These are phyloP conservation scores for Microtus oregoni DNA, from an alignment of 2,113 vertebrate genomes.

Conservation along the genomic window DNA sequence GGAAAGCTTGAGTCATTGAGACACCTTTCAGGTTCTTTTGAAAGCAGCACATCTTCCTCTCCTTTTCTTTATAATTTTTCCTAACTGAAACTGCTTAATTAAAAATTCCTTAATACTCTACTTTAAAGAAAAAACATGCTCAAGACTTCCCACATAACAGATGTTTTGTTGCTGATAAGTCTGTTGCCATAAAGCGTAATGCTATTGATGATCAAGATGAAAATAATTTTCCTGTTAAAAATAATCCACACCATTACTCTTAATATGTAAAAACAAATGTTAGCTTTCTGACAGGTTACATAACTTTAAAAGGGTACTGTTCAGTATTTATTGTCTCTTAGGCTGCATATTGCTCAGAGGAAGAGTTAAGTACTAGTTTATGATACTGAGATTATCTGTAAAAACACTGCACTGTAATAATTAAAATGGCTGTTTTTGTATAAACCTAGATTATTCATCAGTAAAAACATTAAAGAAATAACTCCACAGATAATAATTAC, in stretches of 20 bases:
- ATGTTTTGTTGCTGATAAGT: conserved; percentile 77
- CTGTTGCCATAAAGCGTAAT: conserved; percentile 51
- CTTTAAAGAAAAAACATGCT: conserved; percentile 65
- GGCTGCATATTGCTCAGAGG: not conserved
- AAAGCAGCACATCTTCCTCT: conserved; percentile 61
- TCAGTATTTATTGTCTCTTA: not conserved
- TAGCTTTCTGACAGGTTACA: conserved; percentile 32
- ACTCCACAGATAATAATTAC: conserved; percentile 47
- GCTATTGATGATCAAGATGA: conserved; percentile 65
- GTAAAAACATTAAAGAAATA: conserved; percentile 25
- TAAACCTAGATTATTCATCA: conserved; percentile 45
- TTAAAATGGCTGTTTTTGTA: conserved; percentile 48
- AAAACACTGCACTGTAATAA: not conserved
- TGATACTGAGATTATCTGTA: conserved; percentile 7
- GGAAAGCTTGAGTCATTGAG: conserved; percentile 65
- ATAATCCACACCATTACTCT: conserved; percentile 31
- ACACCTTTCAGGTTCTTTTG: conserved; percentile 32
- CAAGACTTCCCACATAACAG: conserved; percentile 48
- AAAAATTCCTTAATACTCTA: conserved; percentile 54
- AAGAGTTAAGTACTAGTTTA: conserved; percentile 24
- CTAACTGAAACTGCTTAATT: conserved; percentile 53
- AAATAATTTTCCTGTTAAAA: conserved; percentile 67
- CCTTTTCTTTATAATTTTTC: conserved; percentile 53
- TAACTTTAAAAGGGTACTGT: conserved; percentile 44
- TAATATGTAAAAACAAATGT: conserved; percentile 52